phyloP scores from a whole-genome alignment of 2,113 vertebrate species.

The Copsychus sechellarum region DNA sequence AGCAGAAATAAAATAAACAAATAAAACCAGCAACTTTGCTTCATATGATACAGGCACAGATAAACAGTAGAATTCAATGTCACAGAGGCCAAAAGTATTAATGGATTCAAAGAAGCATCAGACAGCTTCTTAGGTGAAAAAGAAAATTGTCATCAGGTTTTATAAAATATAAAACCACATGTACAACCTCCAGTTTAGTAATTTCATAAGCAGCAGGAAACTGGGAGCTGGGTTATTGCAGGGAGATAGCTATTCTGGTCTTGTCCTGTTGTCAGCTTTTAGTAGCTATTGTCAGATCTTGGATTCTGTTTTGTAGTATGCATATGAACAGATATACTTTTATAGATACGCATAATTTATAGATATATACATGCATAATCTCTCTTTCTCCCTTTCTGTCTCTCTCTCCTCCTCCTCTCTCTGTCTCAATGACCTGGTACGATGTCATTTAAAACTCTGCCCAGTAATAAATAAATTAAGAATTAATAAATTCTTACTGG shows the following conservation, averaged over 20 bases:
- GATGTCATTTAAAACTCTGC: neutral
- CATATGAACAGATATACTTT: neutral
- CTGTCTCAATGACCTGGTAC: neutral
- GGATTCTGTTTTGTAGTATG: neutral
- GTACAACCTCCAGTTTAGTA: neutral
- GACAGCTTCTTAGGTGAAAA: neutral
- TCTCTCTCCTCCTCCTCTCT: too few species aligned
- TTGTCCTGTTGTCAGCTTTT: neutral
- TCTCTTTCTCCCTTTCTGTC: neutral
- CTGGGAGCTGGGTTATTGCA: neutral
- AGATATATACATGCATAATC: neutral
- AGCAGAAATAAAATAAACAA: neutral
- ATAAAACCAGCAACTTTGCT: neutral
- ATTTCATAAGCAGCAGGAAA: neutral
- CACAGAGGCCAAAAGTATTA: neutral
- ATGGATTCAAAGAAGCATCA: neutral
- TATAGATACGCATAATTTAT: neutral
- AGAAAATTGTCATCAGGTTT: fast-evolving
- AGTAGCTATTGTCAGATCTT: neutral
- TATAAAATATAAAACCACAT: neutral
- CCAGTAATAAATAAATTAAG: neutral
- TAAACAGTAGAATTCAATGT: neutral
- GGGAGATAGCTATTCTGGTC: neutral
- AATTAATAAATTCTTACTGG: neutral
- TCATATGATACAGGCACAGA: neutral